Evolutionary conservation across 1,140 invertebrate genomes (phyloP).

Genomic region (Dolichoris vasculosae): DNA sequence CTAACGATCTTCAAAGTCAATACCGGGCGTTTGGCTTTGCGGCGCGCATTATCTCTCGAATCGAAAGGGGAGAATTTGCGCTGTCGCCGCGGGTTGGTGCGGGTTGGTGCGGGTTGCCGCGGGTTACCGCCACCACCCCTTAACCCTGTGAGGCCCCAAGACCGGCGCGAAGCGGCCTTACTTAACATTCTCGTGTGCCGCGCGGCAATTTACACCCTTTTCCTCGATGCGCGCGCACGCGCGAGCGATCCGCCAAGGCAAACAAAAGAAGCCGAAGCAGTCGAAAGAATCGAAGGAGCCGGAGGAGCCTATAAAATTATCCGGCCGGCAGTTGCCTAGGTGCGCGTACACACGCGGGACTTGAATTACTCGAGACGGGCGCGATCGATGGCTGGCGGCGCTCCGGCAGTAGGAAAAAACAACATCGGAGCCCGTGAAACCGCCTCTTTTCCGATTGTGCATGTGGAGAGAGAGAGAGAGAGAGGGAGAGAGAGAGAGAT

Average conservation of each 20-base stretch:
- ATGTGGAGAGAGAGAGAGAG: background rate
- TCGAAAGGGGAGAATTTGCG: slow-evolving; percentile 32
- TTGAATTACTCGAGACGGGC: slow-evolving; percentile 39
- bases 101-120: slow-evolving; percentile 46
- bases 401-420: background rate
- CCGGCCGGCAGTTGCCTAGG: slow-evolving; percentile 25
- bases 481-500: slow-evolving; percentile 26
- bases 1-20: slow-evolving; percentile 31
- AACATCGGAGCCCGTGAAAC: slow-evolving; percentile 33
- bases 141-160: background rate
- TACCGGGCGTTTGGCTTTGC: background rate
- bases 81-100: slow-evolving; percentile 50
- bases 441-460: slow-evolving; percentile 47
- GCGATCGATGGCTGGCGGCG: background rate
- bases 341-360: slow-evolving; percentile 19
- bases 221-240: background rate
- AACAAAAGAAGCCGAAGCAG: slow-evolving; percentile 5
- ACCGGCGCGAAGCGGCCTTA: background rate
- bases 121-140: slow-evolving; percentile 18
- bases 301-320: slow-evolving; percentile 29
- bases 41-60: slow-evolving; percentile 10
- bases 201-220: slow-evolving; percentile 30
- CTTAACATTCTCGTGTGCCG: slow-evolving; percentile 19
- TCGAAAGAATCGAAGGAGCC: slow-evolving; percentile 25
- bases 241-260: background rate